These are phyloP conservation scores for Fulica atra DNA, from an alignment of 2,113 vertebrate species.

Conservation along the genomic window DNA sequence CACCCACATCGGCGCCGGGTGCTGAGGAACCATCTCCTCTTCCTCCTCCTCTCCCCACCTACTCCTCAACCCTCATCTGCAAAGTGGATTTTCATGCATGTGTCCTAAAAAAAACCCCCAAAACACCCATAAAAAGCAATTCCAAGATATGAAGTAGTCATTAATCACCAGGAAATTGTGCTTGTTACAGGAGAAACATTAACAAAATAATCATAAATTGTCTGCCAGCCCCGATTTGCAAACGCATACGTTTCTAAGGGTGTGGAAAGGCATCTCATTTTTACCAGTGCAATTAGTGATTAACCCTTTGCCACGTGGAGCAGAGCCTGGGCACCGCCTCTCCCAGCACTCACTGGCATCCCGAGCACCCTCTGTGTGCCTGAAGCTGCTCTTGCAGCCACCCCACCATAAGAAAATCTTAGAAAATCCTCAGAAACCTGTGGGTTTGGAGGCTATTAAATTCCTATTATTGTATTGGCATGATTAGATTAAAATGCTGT, in stretches of 20 bases:
- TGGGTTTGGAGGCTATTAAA: not conserved
- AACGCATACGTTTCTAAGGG: not conserved
- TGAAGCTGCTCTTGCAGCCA: too few relatives aligned
- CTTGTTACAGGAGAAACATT: constrained; percentile 57
- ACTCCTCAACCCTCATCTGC: not conserved
- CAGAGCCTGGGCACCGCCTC: fast-evolving
- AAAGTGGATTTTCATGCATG: not conserved
- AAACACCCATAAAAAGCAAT: not conserved
- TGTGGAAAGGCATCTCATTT: not conserved
- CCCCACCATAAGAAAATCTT: not conserved
- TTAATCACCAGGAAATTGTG: constrained; percentile 52
- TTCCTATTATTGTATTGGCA: not conserved
- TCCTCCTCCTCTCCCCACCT: not conserved
- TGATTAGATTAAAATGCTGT: not conserved
- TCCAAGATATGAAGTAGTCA: not conserved
- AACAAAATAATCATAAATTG: constrained; percentile 66
- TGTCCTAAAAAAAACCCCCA: not conserved
- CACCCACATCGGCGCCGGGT: fast-evolving
- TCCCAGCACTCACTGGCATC: fast-evolving
- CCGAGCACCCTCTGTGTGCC: fast-evolving
- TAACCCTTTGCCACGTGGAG: not conserved
- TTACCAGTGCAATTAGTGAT: constrained; percentile 9
- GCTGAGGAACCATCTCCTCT: not conserved
- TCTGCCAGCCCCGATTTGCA: constrained; percentile 39
- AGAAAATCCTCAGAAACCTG: not conserved